A percentile compares a stretch with the other conserved stretches of the same genome.
These are phyloP conservation scores for Phalacrocorax pelagicus DNA, from an alignment of 2,113 vertebrate species.

Conservation along the genomic window DNA sequence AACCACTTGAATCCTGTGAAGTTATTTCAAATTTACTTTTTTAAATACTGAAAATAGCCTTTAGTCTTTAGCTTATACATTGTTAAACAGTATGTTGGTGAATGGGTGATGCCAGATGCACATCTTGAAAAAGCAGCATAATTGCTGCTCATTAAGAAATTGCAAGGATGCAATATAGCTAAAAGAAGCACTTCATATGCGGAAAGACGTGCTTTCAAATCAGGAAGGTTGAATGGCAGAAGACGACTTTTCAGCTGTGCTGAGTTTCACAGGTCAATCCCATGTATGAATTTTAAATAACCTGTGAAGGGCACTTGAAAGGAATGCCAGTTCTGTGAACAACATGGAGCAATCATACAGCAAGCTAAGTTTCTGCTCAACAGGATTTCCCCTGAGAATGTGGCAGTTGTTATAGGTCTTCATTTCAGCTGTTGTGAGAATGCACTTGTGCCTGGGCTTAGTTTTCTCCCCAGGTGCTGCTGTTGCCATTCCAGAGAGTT, in stretches of 20 bases:
- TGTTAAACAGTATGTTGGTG: not conserved
- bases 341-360: not conserved
- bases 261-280: not conserved
- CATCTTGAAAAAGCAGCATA: not conserved
- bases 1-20: not conserved
- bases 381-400: conserved; percentile 2
- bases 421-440: conserved; percentile 26
- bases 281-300: not conserved
- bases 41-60: not conserved
- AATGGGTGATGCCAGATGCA: not conserved
- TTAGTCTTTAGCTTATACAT: not conserved
- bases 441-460: not conserved
- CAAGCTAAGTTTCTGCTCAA: not conserved
- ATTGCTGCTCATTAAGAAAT: not conserved
- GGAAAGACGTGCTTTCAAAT: not conserved
- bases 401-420: not conserved
- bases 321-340: not conserved
- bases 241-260: not conserved
- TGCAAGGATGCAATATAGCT: not conserved
- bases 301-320: not conserved
- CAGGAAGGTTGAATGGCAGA: not conserved
- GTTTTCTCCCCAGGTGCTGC: not conserved
- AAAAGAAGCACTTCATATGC: not conserved
- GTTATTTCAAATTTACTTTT: not conserved
- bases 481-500: not conserved